Conservation (phyloP, 64 coral and sea anemone genomes). For the Actinia tenebrosa region DNA sequence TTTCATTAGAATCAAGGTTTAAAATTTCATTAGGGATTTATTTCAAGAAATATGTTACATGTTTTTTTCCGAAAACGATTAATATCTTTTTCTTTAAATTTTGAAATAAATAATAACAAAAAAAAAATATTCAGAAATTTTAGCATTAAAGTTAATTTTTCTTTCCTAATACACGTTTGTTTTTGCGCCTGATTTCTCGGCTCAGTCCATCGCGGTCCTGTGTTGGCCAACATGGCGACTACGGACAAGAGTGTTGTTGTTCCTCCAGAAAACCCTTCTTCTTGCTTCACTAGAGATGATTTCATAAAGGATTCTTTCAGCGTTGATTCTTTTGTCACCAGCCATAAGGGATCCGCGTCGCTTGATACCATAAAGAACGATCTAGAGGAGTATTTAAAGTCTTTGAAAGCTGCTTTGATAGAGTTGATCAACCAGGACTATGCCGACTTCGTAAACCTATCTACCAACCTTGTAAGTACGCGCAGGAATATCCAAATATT, state of each 20-base stretch:
- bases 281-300: constrained; percentile 80
- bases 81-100: too few species aligned
- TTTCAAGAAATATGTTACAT: too few species aligned
- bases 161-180: too few species aligned
- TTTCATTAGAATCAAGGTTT: too few species aligned
- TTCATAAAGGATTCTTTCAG: constrained; percentile 83
- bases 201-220: background rate
- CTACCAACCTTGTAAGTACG: constrained; percentile 88
- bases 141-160: too few species aligned
- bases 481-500: background rate
- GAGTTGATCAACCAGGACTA: constrained; percentile 98
- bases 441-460: constrained; percentile 98
- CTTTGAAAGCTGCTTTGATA: constrained; percentile 87
- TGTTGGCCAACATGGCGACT: constrained; percentile 91
- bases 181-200: background rate
- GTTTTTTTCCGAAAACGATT: too few species aligned
- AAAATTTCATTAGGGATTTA: too few species aligned
- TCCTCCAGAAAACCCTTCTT: constrained; percentile 58
- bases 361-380: constrained; percentile 74
- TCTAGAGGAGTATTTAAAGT: constrained; percentile 91
- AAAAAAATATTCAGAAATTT: too few species aligned
- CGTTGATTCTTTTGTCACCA: constrained; percentile 83
- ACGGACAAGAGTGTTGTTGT: constrained; percentile 44
- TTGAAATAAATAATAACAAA: too few species aligned
- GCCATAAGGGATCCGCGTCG: constrained; percentile 67